A percentile compares a stretch with the other conserved stretches of the same genome.
phyloP scores from a whole-genome alignment of 2,888 invertebrate species.

The Habroteleia sp. region DNA sequence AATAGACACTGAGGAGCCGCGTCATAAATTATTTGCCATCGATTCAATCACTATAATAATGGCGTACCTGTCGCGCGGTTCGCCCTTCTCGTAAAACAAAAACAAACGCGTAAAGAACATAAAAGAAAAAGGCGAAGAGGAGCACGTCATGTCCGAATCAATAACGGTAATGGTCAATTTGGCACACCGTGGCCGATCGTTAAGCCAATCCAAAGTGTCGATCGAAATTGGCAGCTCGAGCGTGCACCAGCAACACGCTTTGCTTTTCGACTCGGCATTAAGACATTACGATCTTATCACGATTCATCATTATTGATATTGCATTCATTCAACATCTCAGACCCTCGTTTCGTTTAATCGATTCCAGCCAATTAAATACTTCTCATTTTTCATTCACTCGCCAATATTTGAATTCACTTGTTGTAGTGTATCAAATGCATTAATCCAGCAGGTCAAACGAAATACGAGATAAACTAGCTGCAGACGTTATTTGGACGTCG shows the following conservation, averaged over 20 bases:
- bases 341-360: constrained; percentile 9
- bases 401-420: no score
- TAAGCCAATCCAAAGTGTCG: constrained; percentile 50
- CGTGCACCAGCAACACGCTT: constrained; percentile 29
- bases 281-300: constrained; percentile 47
- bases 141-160: constrained; percentile 42
- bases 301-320: constrained; percentile 31
- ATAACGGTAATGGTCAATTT: constrained; percentile 62
- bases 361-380: not conserved
- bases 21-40: constrained; percentile 66
- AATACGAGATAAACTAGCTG: no score
- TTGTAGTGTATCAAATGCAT: no score
- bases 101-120: not conserved
- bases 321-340: constrained; percentile 22
- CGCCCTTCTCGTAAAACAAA: constrained; percentile 33
- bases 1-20: constrained; percentile 57
- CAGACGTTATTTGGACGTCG: no score
- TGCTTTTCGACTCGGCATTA: constrained; percentile 27
- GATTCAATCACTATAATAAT: constrained; percentile 70
- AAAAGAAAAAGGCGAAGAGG: not conserved
- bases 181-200: constrained; percentile 46
- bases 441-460: no score
- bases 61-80: constrained; percentile 52
- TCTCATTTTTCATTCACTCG: not conserved
- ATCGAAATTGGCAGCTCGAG: constrained; percentile 44